Evolutionary conservation across 2,797 vertebrate species (phyloP).

Genomic region (Tachyglossus aculeatus): DNA sequence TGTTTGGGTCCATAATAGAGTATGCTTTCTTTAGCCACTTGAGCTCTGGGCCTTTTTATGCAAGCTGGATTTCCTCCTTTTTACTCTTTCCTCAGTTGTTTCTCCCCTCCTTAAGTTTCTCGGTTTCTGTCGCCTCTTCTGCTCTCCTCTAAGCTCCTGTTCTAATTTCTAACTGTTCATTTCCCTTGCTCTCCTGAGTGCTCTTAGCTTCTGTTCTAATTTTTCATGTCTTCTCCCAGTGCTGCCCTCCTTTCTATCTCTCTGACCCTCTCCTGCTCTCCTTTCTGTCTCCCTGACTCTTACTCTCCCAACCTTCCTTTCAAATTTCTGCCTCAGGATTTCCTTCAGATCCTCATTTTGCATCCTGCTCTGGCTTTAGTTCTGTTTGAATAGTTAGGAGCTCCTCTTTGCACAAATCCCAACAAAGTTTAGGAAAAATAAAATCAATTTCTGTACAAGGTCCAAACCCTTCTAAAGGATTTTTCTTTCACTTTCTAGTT

Average conservation of each 20-base stretch:
- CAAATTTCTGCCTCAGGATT: slow-evolving; percentile 18
- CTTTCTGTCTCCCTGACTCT: slow-evolving; percentile 58
- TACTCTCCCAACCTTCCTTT: slow-evolving; percentile 33
- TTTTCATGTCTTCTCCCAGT: slow-evolving; percentile 76
- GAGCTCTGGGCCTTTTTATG: slow-evolving; percentile 54
- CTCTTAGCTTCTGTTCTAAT: slow-evolving; percentile 77
- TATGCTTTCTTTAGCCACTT: slow-evolving; percentile 44
- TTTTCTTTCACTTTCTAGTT: background rate
- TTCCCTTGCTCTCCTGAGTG: slow-evolving; percentile 74
- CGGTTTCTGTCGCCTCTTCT: slow-evolving; percentile 70
- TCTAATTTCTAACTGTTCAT: slow-evolving; percentile 77
- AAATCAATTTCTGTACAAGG: background rate
- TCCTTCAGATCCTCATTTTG: background rate
- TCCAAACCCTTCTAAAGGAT: background rate
- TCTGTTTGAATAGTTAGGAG: background rate
- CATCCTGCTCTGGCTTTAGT: background rate
- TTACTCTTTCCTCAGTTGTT: slow-evolving; percentile 63
- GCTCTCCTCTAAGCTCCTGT: slow-evolving; percentile 75
- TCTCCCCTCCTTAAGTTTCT: slow-evolving; percentile 72
- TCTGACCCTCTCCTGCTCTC: slow-evolving; percentile 71
- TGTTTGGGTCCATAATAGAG: slow-evolving; percentile 61
- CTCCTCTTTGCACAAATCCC: slow-evolving; percentile 36
- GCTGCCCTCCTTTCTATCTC: slow-evolving; percentile 72
- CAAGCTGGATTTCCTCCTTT: slow-evolving; percentile 56
- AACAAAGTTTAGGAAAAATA: slow-evolving; percentile 17